Evolutionary conservation across 2,113 vertebrate species (phyloP).

Genomic region (Emydocephalus ijimae): DNA sequence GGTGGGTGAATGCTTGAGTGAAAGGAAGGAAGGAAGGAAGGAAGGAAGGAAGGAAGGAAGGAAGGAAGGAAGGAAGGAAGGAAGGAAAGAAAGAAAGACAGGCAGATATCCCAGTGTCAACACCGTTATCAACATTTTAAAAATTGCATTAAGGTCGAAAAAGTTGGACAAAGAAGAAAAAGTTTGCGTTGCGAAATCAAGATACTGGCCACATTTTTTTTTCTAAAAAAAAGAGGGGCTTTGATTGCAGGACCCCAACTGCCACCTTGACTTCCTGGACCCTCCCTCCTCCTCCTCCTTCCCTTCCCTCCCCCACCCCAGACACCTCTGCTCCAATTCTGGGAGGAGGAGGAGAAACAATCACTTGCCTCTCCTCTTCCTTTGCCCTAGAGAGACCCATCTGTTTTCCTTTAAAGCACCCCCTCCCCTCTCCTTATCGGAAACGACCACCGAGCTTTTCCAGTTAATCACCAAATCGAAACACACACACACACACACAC

Average conservation of each 20-base stretch:
- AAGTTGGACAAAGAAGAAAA: no score
- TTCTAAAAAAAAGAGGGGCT: neutral
- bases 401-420: neutral
- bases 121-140: no score
- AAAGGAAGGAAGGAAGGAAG: no score
- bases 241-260: neutral
- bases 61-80: no score
- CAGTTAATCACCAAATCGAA: neutral
- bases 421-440: neutral
- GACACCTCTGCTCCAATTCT: neutral
- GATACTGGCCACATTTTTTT: neutral
- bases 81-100: no score
- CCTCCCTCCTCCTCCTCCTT: neutral
- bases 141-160: no score
- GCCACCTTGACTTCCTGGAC: neutral
- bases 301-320: fast-evolving
- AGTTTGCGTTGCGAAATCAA: neutral
- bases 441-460: neutral
- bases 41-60: no score
- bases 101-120: no score
- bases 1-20: no score
- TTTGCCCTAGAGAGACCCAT: neutral
- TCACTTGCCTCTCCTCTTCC: no score
- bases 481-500: no score
- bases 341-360: no score